Evolutionary conservation across 2,888 invertebrate species (phyloP), one percentile per base, ranked within the genome.

Genomic region (Metalampra italica): DNA sequence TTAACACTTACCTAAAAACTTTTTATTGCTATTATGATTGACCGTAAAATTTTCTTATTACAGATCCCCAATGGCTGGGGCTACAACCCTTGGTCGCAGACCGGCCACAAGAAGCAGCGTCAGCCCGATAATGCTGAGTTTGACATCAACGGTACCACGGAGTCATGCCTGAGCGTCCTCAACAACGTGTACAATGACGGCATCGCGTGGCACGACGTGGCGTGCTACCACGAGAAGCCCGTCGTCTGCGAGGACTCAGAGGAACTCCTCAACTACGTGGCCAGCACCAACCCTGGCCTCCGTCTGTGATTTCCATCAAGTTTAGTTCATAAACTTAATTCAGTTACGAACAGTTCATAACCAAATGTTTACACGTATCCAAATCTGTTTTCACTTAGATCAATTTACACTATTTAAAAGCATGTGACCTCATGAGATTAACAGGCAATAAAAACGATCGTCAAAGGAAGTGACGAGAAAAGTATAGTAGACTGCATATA

Each of bases 111-210:
- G 91, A 96, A 96, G 88, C 91, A 90, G 62, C 93, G 92, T 49
- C 97, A 97, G 77, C 97, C 97, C 22, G 97, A 97, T 82, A 97
- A 97, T 78, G 96, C 97, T 0, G 97, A 97, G 80, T 96, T 94
- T 82, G 96, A 96, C 71, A 96, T 96, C 82, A 96, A 96, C 85
- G 92, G 94, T 53, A 97, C 96, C 54, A 93, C 92, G 56, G 97
- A 97, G 79, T 96, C 97, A 36, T 97, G 97, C 69, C 81, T 97
- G 68, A 94, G 96, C 49, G 92, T 97, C 55, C 91, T 97, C 56
- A 97, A 97, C 91, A 97, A 97, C 82, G 97, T 97, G 7, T 97
- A 97, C 91, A 96, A 94, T 71, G 97, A 97, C 74, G 97, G 97
- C 58, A 96, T 97, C 76, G 96, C 95, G 59, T 97, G 97, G 97